Base-by-base conservation (phyloP, 2,888 invertebrate species). In the Clostera curtula region DNA sequence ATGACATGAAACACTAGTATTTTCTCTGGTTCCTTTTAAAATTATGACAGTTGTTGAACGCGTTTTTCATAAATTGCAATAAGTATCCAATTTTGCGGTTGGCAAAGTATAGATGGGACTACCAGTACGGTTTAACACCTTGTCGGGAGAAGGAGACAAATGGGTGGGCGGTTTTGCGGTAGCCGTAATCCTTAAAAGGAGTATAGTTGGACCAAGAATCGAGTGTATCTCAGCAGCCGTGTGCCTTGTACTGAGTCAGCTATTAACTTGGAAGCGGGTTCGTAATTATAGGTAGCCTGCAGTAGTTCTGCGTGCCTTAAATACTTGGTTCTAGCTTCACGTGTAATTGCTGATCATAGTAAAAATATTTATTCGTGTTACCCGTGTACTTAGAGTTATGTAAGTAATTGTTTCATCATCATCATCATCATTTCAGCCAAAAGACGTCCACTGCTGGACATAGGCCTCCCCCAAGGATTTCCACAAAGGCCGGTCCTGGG, bases 91-190 rank as follows among this genome's bases (percentile, higher is more conserved):
- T 47, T 23, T 69, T 71, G 74, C 56, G 66, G 66, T 67, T 44
- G 49, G 34, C 13, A 19, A 40, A 52, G 55, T 55, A 58, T 57
- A 56, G 52, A 54, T 40, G 53, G 43, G 43, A 52, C 52, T 52
- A 56, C 51, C 56, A 43, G 47, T 61, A 56, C 52, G 56, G 61
- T 62, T 70, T 73, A 70, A 63, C 75, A 67, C 74, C 67, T 75
- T 68, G 68, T 69, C 62, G 59, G 56, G 47, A 56, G 49, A 61
- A 63, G 59, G 56, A 63, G 64, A 74, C 70, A 73, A 74, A 75
- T 74, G 61, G 63, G 66, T 66, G 63, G 66, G 61, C 54, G 56
- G 49, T 49, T 56, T 58, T 54, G 65, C 60, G 59, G 61, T 53
- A 49, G 47, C 47, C 57, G 52, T 71, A 63, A 71, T 61, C 74